Base-by-base conservation (phyloP, 1,140 invertebrate genomes). In the Melipona quadrifasciata region DNA sequence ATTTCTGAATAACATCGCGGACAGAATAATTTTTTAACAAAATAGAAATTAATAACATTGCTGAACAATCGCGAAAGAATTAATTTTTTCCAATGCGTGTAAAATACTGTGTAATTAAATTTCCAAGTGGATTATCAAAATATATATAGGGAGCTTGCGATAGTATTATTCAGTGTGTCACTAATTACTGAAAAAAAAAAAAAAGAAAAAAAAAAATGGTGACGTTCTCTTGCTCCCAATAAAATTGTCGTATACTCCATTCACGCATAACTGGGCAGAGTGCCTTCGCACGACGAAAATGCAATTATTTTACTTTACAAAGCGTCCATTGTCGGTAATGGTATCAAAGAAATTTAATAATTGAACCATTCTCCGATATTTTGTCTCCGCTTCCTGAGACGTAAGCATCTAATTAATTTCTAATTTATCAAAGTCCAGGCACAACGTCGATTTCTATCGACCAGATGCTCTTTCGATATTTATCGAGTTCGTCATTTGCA, bases 231-330 rank as follows among this genome's bases (percentile, higher is more conserved):
- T 16, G 3, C 3, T 19, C 3, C 17, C 3, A 34, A 68, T 79
- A 68, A 68, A 55, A 47, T 27, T 51, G 19, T 53, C 21, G 64
- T 24, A 51, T 19, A 58, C 12, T 31, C 21, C 47, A 61, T 47
- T 76, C 47, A 1, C 21, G 51, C 19, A 24, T 31, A 31, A 65
- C 39, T 16, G 19, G 21, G 5, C 17, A 17, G 10, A 79, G 27
- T 21, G 61, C 31, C 31, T 68, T 68, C 27, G 31, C 47, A 79
- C 24, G 47, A 16, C 24, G 64, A 14, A 55, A 34, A 68, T 34
- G 27, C 55, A 79, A 79, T 78, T 78, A 78, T 79, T 79, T 67
- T 19, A 39, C 24, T 17, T 79, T 68, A 55, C 64, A 68, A 67
- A 68, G 77, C 64, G 47, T 68, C 51, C 16, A 55, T 68, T 19